Conservation (phyloP, 2,888 invertebrate species). For the Argyresthia goedartella region DNA sequence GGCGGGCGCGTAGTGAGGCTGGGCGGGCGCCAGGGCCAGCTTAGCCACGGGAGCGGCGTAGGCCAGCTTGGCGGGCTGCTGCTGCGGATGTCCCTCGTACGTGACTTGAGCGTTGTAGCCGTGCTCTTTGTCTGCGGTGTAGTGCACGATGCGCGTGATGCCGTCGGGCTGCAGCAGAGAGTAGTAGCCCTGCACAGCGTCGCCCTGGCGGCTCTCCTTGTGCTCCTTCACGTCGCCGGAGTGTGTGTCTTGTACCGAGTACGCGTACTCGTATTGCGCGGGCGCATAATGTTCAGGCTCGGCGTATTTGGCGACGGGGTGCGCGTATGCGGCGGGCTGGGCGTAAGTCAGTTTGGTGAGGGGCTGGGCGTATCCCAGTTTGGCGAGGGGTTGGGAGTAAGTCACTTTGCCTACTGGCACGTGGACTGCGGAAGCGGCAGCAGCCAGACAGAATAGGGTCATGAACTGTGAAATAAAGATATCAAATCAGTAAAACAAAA, state of each 20-base stretch:
- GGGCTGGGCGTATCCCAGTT: conserved; percentile 8
- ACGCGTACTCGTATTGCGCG: conserved; percentile 53
- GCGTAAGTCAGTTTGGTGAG: conserved; percentile 4
- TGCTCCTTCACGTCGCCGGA: conserved; percentile 60
- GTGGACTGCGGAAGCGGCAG: conserved; percentile 27
- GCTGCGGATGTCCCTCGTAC: conserved; percentile 46
- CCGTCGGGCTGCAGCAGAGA: conserved; percentile 63
- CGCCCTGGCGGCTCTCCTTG: conserved; percentile 51
- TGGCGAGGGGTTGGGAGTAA: conserved; percentile 14
- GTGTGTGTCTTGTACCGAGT: conserved; percentile 54
- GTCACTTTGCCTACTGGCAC: conserved; percentile 19
- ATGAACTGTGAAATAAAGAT: conserved; percentile 20
- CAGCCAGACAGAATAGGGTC: conserved; percentile 30
- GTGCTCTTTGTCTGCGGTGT: conserved; percentile 48
- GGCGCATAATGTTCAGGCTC: conserved; percentile 45
- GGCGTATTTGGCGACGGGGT: conserved; percentile 32
- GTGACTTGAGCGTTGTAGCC: conserved; percentile 61
- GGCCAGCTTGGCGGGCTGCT: conserved; percentile 13
- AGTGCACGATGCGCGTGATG: conserved; percentile 53
- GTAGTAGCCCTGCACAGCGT: conserved; percentile 56
- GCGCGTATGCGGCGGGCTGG: conserved; percentile 15
- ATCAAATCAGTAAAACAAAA: conserved; percentile 4
- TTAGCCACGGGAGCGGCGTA: conserved; percentile 18
- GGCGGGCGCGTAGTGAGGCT: conserved; percentile 5
- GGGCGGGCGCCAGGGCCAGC: conserved; percentile 18